Conservation (phyloP, 2,888 invertebrate species). For the Galeopsomyia nigrocyanea region DNA sequence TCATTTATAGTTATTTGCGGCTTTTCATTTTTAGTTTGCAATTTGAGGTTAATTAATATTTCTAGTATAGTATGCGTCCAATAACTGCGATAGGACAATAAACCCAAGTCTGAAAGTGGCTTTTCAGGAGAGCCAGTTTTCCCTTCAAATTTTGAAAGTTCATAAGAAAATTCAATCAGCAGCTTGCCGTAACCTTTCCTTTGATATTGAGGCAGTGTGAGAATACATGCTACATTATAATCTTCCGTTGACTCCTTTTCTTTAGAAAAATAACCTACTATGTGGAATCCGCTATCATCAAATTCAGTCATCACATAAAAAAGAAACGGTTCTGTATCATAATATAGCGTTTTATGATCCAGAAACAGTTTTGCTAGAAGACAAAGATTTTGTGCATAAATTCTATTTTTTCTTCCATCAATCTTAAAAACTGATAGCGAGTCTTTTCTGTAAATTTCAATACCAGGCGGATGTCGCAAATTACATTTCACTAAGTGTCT, state of each 20-base stretch:
- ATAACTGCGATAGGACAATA: constrained; percentile 96
- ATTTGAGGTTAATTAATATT: constrained; percentile 89
- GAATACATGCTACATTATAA: constrained; percentile 99
- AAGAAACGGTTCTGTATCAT: constrained; percentile 98
- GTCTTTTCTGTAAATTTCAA: constrained; percentile 96
- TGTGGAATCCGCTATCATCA: constrained; percentile 95
- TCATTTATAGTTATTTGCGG: constrained; percentile 97
- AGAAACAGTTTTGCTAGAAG: constrained; percentile 95
- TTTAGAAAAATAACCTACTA: constrained; percentile 99
- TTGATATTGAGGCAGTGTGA: constrained; percentile 98
- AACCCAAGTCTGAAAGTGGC: constrained; percentile 95
- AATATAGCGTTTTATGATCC: constrained; percentile 98
- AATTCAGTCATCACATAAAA: constrained; percentile 98
- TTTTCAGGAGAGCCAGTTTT: constrained; percentile 99
- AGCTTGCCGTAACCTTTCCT: constrained; percentile 98
- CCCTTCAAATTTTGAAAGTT: constrained; percentile 96
- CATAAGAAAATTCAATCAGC: constrained; percentile 99
- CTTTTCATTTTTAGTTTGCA: constrained; percentile 89
- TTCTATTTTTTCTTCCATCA: constrained; percentile 97
- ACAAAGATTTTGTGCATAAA: constrained; percentile 97
- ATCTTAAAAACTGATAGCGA: constrained; percentile 98
- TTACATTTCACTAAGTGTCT: constrained; percentile 95
- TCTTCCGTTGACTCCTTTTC: constrained; percentile 99
- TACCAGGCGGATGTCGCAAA: constrained; percentile 94
- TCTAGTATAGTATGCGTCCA: constrained; percentile 99